phyloP scores from a whole-genome alignment of 2,113 vertebrate genomes.

The Aegotheles bennettii region DNA sequence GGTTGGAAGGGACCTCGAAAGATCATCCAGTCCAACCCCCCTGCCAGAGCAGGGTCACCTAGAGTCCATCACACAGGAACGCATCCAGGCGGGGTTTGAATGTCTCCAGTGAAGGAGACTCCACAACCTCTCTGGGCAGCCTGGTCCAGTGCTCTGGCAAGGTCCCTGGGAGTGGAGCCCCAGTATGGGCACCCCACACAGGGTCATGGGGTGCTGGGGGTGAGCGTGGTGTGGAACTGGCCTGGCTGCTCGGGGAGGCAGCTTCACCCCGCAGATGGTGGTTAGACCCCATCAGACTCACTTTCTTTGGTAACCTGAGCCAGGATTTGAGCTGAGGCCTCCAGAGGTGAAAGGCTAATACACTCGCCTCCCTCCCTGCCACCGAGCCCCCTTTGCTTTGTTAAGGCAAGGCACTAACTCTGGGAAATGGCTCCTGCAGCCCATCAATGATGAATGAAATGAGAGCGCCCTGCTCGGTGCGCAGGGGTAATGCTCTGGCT shows the following conservation, averaged over 20 bases:
- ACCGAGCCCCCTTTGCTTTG: neutral
- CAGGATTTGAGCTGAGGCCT: neutral
- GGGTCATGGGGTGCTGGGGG: neutral
- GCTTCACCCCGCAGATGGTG: neutral
- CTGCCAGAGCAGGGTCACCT: no score
- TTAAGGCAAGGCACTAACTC: neutral
- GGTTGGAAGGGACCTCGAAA: no score
- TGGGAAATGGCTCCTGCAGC: neutral
- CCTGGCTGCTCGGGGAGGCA: neutral
- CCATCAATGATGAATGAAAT: neutral
- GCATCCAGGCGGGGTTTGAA: no score
- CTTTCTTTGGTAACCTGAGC: slow-evolving; percentile 16
- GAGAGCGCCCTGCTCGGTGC: neutral
- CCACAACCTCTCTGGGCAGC: no score
- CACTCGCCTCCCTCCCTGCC: neutral
- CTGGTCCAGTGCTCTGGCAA: no score
- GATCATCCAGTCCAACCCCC: no score
- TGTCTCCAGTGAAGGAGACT: no score
- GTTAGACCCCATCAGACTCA: neutral
- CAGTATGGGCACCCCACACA: rapidly evolving
- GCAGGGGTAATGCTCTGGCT: neutral
- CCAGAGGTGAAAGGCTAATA: slow-evolving; percentile 25
- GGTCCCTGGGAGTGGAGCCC: neutral
- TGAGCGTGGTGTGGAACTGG: rapidly evolving
- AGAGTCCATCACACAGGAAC: no score